A percentile compares a stretch with the other conserved stretches of the same genome.
These are phyloP conservation scores for Scaptomyza flava DNA, from an alignment of 2,888 invertebrate species.

Conservation along the genomic window DNA sequence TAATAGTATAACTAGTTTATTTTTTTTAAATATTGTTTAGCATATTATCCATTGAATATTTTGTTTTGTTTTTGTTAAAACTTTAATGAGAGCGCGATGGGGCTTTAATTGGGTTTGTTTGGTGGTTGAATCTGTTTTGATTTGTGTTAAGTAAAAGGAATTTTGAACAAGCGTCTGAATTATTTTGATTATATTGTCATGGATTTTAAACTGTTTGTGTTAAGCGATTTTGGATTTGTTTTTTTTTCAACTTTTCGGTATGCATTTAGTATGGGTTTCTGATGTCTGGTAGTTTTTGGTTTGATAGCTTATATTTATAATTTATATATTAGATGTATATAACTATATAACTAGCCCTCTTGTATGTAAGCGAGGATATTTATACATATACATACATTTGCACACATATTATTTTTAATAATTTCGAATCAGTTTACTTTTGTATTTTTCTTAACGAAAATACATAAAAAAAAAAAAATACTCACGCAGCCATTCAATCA, in stretches of 20 bases:
- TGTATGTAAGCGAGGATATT: conserved; percentile 25
- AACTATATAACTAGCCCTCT: conserved; percentile 20
- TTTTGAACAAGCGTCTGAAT: background rate
- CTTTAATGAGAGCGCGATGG: background rate
- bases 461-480: conserved; percentile 19
- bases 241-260: background rate
- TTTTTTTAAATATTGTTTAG: background rate
- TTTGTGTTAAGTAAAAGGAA: background rate
- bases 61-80: too few species aligned
- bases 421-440: conserved; percentile 5
- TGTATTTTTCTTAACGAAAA: background rate
- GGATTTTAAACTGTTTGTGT: background rate
- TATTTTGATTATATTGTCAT: background rate
- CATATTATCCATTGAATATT: background rate
- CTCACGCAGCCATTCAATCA: conserved; percentile 42
- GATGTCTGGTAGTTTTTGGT: too few species aligned
- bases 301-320: too few species aligned
- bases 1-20: background rate
- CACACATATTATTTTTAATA: conserved; percentile 7
- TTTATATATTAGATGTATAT: background rate
- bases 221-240: too few species aligned
- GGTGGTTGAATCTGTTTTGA: background rate
- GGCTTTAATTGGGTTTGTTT: background rate
- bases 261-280: background rate
- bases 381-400: conserved; percentile 13